Evolutionary conservation across 2,797 vertebrate genomes (phyloP).

Genomic region (Potorous gilbertii): DNA sequence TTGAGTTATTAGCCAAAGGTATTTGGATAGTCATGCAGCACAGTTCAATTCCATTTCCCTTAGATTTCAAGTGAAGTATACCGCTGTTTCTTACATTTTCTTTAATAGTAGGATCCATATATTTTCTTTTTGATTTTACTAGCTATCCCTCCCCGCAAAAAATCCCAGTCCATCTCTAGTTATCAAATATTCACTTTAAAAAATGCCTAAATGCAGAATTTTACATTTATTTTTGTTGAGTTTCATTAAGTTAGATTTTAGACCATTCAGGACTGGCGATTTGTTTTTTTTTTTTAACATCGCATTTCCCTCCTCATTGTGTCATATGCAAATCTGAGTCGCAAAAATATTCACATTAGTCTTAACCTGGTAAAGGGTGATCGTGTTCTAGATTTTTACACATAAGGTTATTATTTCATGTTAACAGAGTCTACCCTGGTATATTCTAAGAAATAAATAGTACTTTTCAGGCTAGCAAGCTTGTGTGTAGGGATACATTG

Average conservation of each 20-base stretch:
- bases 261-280: background rate
- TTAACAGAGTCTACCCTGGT: background rate
- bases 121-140: background rate
- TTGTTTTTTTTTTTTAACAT: background rate
- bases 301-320: background rate
- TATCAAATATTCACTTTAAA: background rate
- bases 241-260: background rate
- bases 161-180: background rate
- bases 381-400: background rate
- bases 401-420: background rate
- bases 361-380: background rate
- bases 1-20: background rate
- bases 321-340: background rate
- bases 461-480: background rate
- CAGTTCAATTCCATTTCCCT: background rate
- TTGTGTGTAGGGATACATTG: background rate
- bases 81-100: background rate
- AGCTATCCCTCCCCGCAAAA: background rate
- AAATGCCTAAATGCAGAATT: background rate
- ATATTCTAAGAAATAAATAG: background rate
- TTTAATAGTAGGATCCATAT: background rate
- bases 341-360: background rate
- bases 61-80: background rate
- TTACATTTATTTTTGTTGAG: background rate
- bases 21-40: background rate